Evolutionary conservation across 1,140 invertebrate species (phyloP), one percentile per base, ranked within the genome.

Genomic region (Druon quercuslanigerum): DNA sequence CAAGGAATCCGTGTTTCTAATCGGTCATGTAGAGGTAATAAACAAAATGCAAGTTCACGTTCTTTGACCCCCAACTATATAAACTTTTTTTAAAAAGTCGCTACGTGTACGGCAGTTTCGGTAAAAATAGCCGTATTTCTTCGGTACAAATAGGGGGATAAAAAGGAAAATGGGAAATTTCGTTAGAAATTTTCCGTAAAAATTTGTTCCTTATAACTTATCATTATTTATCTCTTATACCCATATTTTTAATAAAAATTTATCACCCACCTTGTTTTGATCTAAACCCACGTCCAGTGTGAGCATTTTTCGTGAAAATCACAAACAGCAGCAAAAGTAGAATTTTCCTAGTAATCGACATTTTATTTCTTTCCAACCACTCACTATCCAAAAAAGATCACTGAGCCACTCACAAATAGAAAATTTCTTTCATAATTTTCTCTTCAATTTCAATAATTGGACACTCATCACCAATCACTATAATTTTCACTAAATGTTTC

Each of bases 341-440:
- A 66, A 66, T 66, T 66, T 33, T 66, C 25, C 25, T 66, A 16
- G 25, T 66, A 33, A n/a, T 40, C 25, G 60, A 25, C 60, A 66
- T 66, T 33, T 66, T 66, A n/a, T 17, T 40, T 66, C n/a, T 33
- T 66, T 56, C 19, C 19, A 7, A 5, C n/a, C 71, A 51, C 46
- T 25, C 46, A 72, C 46, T 52, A 33, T 19, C 50, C 16, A 72
- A 50, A 11, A 33, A 72, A 20, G 14, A 19, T 14, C 20, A 25
- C n/a, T 72, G 19, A 51, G 50, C 17, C n/a, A n/a, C 71, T 12
- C 46, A 52, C 51, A 19, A 50, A 16, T 52, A 51, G 19, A 19
- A 72, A 72, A 33, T 51, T 72, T 72, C 25, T 66, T 66, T 40
- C 60, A 66, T 66, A 66, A 66, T 19, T 54, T 46, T 8, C 46